Evolutionary conservation across 2,113 vertebrate species (phyloP).

Genomic region (Peromyscus polionotus): DNA sequence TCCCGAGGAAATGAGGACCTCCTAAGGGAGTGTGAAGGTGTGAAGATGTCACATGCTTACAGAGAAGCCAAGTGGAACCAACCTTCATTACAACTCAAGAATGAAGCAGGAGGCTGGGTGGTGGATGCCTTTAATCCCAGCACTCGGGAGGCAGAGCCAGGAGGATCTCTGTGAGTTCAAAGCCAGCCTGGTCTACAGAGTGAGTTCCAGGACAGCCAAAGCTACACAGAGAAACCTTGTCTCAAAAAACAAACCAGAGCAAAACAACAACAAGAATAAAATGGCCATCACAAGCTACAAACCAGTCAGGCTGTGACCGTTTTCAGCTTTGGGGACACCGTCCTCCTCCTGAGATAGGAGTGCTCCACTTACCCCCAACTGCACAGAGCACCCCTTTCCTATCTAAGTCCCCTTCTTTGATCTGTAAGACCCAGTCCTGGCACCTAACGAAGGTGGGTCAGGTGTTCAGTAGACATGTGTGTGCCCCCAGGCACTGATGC

Average conservation of each 20-base stretch:
- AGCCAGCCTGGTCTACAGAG: background rate
- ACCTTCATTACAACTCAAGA: background rate
- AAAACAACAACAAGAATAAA: background rate
- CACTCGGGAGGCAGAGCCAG: background rate
- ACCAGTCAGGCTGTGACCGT: no score
- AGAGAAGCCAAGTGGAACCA: background rate
- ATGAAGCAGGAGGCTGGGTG: background rate
- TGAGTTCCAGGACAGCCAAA: background rate
- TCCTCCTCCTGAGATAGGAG: background rate
- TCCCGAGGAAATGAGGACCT: background rate
- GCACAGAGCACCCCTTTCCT: background rate
- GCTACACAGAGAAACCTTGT: background rate
- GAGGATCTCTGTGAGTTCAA: background rate
- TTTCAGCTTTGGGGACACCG: background rate
- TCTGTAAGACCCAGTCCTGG: background rate
- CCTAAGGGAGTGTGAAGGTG: background rate
- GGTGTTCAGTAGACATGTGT: background rate
- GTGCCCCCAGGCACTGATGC: background rate
- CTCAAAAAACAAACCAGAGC: background rate
- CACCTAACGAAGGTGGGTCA: background rate
- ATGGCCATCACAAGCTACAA: no score
- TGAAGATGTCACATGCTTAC: background rate
- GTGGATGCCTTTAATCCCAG: background rate
- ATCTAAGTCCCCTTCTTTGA: background rate
- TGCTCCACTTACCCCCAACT: background rate